Base-by-base conservation (phyloP, 2,888 invertebrate species). In the Lasioglossum figueresi region DNA sequence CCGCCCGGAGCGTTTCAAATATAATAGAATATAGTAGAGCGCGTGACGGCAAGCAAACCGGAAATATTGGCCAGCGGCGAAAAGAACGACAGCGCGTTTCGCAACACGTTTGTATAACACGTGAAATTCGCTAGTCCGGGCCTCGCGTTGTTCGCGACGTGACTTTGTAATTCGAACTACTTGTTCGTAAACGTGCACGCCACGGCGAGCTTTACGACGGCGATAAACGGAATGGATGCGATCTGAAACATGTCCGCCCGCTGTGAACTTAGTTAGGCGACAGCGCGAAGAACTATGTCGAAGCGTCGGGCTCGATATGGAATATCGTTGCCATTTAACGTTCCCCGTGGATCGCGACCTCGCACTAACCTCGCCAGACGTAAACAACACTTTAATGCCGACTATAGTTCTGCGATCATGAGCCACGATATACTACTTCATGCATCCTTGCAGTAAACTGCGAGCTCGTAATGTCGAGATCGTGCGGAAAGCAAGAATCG, bases 161-260 rank as follows among this genome's bases (percentile, higher is more conserved):
- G 68, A 76, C 74, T 84, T 86, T 83, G 79, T 82, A 88, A 89
- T 86, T 83, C 85, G 78, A 89, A 84, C 59, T 83, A 45, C 56
- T 70, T 23, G 37, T 68, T 23, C 37, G n/a, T 23, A 14, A 68
- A 68, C 68, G 68, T 23, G 68, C 8, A 79, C 74, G 70, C 43
- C 75, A 73, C 63, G 31, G 23, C 6, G 40, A 23, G 63, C 72
- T 83, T 85, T 84, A 84, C 68, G 82, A 27, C 23, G 37, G 16
- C 76, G 76, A 83, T 87, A 85, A 84, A 84, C 79, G 63, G 63
- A 83, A 84, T 79, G 78, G 85, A 83, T 83, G 79, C 84, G 73
- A 88, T 82, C 78, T 76, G 78, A 85, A 84, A 80, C 37, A 48
- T 43, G 56, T 79, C 70, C 59, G 34, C n/a, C n/a, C n/a, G 37